Percentiles rank a stretch among this genome's conserved stretches.
These are phyloP conservation scores for Verasper variegatus DNA, from an alignment of 2,113 vertebrate genomes.

Conservation along the genomic window DNA sequence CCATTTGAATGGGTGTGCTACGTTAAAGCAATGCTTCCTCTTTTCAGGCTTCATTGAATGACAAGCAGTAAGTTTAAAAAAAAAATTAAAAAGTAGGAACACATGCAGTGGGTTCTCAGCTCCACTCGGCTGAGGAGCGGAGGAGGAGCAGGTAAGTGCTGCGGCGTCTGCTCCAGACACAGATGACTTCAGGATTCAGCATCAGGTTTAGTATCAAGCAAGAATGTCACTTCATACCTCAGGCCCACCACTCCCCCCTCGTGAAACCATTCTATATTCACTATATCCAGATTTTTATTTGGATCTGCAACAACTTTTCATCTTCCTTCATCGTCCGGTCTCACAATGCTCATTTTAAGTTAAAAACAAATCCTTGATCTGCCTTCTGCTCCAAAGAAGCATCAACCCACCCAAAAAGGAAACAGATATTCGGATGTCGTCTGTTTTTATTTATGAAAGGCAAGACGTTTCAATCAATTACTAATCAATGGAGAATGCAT, in stretches of 20 bases:
- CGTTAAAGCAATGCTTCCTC: slow-evolving; percentile 4
- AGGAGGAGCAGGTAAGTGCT: too few species aligned
- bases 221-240: too few species aligned
- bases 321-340: too few species aligned
- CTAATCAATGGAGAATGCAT: neutral
- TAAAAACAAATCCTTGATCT: too few species aligned
- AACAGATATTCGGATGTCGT: neutral
- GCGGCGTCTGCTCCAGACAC: neutral
- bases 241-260: too few species aligned
- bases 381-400: too few species aligned
- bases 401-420: neutral
- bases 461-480: neutral
- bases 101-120: slow-evolving; percentile 3
- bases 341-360: too few species aligned
- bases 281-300: too few species aligned
- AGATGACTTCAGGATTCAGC: neutral
- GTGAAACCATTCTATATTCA: too few species aligned
- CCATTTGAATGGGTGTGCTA: slow-evolving; percentile 33
- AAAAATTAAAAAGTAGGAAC: neutral
- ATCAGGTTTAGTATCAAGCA: slow-evolving; percentile 11
- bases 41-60: neutral
- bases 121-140: neutral
- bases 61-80: slow-evolving; percentile 1
- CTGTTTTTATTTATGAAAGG: too few species aligned
- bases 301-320: too few species aligned